These are phyloP conservation scores for Noturus placidus DNA, from an alignment of 2,113 vertebrate species.

Conservation along the genomic window DNA sequence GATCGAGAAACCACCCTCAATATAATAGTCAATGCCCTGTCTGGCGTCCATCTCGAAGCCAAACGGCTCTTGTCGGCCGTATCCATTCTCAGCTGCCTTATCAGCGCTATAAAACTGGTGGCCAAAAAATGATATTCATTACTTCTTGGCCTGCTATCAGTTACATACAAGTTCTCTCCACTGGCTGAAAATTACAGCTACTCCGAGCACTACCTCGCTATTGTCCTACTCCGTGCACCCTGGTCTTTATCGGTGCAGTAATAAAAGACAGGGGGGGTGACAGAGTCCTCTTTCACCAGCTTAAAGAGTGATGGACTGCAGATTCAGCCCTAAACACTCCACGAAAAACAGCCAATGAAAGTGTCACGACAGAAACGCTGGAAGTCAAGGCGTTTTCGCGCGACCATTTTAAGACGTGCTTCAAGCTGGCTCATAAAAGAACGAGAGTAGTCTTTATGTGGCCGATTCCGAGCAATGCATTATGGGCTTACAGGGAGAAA, in stretches of 20 bases:
- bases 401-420: conserved; percentile 41
- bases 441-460: conserved; percentile 45
- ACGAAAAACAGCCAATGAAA: conserved; percentile 54
- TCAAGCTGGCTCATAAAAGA: conserved; percentile 47
- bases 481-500: conserved; percentile 29
- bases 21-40: conserved; percentile 52
- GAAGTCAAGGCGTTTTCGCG: conserved; percentile 40
- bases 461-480: conserved; percentile 45
- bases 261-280: conserved; percentile 67
- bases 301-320: conserved; percentile 55
- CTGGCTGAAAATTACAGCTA: conserved; percentile 57
- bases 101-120: conserved; percentile 61
- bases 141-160: conserved; percentile 90
- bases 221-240: conserved; percentile 68
- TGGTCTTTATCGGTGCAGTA: conserved; percentile 72
- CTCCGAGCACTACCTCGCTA: conserved; percentile 49
- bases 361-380: conserved; percentile 52
- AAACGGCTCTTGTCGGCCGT: conserved; percentile 60
- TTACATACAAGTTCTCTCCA: conserved; percentile 83
- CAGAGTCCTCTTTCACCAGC: conserved; percentile 49
- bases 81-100: conserved; percentile 66
- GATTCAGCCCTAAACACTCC: conserved; percentile 51
- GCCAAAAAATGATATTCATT: conserved; percentile 87
- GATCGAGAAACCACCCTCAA: neutral
- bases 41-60: conserved; percentile 65